These are phyloP conservation scores for Sarcophaga variegata DNA, from an alignment of 2,888 invertebrate species.

Conservation along the genomic window DNA sequence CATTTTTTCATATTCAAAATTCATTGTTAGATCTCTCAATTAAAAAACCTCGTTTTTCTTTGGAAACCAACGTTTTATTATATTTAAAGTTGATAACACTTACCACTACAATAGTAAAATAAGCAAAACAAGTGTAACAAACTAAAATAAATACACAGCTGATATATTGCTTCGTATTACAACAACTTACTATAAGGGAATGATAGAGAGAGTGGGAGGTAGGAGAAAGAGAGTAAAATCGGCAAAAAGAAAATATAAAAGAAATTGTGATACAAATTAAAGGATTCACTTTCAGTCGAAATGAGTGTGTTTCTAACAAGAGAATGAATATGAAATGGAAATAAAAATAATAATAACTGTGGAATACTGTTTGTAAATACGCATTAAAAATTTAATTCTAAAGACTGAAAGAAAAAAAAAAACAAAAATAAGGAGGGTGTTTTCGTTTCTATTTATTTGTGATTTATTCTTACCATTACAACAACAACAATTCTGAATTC, in stretches of 20 bases:
- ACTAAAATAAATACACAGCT: constrained; percentile 44
- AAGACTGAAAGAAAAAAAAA: neutral
- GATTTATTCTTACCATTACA: constrained; percentile 5
- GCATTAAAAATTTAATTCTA: constrained; percentile 1
- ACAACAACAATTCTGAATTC: neutral
- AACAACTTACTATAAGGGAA: neutral
- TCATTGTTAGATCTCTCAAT: no score
- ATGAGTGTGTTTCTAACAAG: neutral
- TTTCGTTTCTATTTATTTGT: constrained; percentile 10
- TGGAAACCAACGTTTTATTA: neutral
- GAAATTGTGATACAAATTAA: constrained; percentile 14
- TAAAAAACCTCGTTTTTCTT: no score
- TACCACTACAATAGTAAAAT: neutral
- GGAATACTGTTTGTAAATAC: constrained; percentile 30
- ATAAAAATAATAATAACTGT: neutral
- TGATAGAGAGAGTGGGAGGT: neutral
- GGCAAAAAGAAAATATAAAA: neutral
- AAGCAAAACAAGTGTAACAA: constrained; percentile 19
- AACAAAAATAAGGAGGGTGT: constrained; percentile 35
- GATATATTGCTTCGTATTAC: constrained; percentile 19
- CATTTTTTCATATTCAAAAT: no score
- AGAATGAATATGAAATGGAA: neutral
- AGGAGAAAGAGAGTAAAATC: neutral
- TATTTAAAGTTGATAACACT: neutral
- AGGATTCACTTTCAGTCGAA: constrained; percentile 20